A percentile compares a stretch with the other conserved stretches of the same genome.
Conservation (phyloP, 2,797 vertebrate genomes). For the Chaunax sp. region DNA sequence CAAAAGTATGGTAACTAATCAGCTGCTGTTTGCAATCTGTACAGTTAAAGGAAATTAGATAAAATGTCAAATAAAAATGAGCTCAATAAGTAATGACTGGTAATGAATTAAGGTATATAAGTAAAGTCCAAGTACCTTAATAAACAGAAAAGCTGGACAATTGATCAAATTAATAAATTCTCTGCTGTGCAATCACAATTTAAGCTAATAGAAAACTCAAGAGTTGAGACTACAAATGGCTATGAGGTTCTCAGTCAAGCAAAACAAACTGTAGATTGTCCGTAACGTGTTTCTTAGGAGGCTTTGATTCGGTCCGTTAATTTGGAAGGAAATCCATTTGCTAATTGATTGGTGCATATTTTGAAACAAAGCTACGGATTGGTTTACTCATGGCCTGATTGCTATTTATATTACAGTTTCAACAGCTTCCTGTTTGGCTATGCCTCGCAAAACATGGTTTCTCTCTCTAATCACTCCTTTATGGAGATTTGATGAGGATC, state of each 20-base stretch:
- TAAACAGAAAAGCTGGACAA: slow-evolving; percentile 13
- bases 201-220: slow-evolving; percentile 36
- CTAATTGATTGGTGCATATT: slow-evolving; percentile 82
- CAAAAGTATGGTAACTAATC: slow-evolving; percentile 25
- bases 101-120: neutral
- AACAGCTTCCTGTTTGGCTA: slow-evolving; percentile 74
- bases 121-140: slow-evolving; percentile 3
- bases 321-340: slow-evolving; percentile 78
- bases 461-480: slow-evolving; percentile 42
- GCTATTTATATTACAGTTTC: slow-evolving; percentile 81
- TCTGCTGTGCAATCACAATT: slow-evolving; percentile 55
- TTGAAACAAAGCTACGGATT: slow-evolving; percentile 79
- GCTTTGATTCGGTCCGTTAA: slow-evolving; percentile 74
- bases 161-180: slow-evolving; percentile 35
- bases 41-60: neutral
- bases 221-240: slow-evolving; percentile 48
- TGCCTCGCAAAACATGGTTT: slow-evolving; percentile 60
- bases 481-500: slow-evolving; percentile 47
- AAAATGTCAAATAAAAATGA: slow-evolving; percentile 17
- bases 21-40: slow-evolving; percentile 25
- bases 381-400: slow-evolving; percentile 82
- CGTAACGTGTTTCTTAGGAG: slow-evolving; percentile 63
- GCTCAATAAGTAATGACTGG: slow-evolving; percentile 1
- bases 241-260: slow-evolving; percentile 59
- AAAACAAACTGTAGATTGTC: slow-evolving; percentile 77